Evolutionary conservation across 2,797 vertebrate species (phyloP).

Genomic region (Poeciliopsis presidionis): DNA sequence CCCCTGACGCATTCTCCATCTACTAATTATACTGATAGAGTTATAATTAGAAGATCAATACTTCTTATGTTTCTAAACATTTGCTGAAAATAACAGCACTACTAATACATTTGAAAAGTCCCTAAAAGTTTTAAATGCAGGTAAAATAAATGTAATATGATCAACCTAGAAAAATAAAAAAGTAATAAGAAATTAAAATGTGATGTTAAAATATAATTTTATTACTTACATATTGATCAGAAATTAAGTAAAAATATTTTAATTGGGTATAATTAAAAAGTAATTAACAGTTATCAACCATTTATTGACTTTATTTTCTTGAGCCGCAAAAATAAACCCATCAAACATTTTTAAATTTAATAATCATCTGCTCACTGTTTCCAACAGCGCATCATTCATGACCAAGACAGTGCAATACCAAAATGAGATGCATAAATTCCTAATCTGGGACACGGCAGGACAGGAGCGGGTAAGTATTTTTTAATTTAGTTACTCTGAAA

Average conservation of each 20-base stretch:
- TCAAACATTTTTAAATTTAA: neutral
- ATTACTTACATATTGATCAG: too few species aligned
- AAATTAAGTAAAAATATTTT: neutral
- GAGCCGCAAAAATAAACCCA: neutral
- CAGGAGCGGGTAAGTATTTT: conserved; percentile 90
- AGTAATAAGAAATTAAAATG: neutral
- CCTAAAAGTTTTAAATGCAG: neutral
- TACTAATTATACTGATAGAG: neutral
- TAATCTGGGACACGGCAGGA: conserved; percentile 99
- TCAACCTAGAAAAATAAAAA: neutral
- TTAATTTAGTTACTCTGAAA: conserved; percentile 13
- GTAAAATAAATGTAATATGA: neutral
- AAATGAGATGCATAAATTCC: conserved; percentile 97
- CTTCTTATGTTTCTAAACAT: neutral
- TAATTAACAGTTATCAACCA: neutral
- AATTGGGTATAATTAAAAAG: neutral
- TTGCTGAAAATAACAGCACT: neutral
- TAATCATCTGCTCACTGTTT: conserved; percentile 29
- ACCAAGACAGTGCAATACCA: conserved; percentile 99
- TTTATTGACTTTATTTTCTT: neutral
- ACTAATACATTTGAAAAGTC: neutral
- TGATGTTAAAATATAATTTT: neutral
- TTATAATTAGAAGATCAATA: neutral
- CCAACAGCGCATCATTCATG: conserved; percentile 97
- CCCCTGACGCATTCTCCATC: too few species aligned